A percentile compares a stretch with the other conserved stretches of the same genome.
Evolutionary conservation across 2,797 vertebrate species (phyloP).

Genomic region (Peromyscus nudipes): DNA sequence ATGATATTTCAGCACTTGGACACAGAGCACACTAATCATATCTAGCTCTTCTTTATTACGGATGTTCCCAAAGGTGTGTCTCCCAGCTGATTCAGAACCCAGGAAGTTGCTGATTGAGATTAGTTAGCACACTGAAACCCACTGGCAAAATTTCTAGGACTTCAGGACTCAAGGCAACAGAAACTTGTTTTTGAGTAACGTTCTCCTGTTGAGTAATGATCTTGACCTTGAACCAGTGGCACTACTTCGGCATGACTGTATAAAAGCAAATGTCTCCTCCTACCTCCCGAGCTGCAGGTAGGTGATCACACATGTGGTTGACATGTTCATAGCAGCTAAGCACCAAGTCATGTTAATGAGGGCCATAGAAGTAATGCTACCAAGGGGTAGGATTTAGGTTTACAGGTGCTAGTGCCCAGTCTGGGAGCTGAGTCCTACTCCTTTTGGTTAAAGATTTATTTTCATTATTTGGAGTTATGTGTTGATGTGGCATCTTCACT

Average conservation of each 20-base stretch:
- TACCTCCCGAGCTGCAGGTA: neutral
- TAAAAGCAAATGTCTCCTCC: conserved; percentile 71
- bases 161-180: neutral
- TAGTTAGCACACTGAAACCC: neutral
- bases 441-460: neutral
- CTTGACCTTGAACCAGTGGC: neutral
- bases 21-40: neutral
- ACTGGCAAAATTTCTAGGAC: neutral
- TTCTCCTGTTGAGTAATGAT: neutral
- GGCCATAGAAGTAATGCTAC: accelerated
- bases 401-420: conserved; percentile 50
- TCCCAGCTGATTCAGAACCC: neutral
- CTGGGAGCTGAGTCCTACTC: neutral
- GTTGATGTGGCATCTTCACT: neutral
- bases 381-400: conserved; percentile 55
- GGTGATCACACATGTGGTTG: neutral
- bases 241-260: neutral
- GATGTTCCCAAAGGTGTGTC: neutral
- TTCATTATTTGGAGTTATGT: neutral
- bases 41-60: neutral
- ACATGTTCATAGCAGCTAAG: neutral
- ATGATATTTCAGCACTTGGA: neutral
- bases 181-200: accelerated
- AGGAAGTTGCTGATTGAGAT: neutral
- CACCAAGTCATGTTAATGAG: neutral